A percentile compares a stretch with the other conserved stretches of the same genome.
Conservation (phyloP, 2,113 vertebrate genomes). For the Leucopsar rothschildi region DNA sequence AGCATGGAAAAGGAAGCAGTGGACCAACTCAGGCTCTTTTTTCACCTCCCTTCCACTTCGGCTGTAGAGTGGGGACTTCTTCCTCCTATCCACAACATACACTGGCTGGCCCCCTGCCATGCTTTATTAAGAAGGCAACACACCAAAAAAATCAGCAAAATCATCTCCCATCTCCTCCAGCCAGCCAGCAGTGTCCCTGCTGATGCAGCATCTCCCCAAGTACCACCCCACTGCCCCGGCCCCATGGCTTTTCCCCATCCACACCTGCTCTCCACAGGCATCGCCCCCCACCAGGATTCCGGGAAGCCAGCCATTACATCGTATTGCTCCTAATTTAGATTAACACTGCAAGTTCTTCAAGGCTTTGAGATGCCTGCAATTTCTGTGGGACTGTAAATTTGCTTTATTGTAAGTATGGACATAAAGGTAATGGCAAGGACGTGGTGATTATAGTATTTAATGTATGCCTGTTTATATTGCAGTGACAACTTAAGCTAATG, state of each 20-base stretch:
- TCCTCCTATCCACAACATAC: rapidly evolving
- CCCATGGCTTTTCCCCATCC: rapidly evolving
- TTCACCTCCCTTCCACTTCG: background rate
- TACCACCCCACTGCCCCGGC: background rate
- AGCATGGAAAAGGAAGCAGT: background rate
- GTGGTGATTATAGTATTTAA: background rate
- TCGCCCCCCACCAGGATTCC: background rate
- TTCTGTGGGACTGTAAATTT: background rate
- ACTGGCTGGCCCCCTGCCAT: background rate
- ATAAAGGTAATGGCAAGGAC: background rate
- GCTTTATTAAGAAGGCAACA: background rate
- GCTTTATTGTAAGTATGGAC: background rate
- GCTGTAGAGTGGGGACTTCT: rapidly evolving
- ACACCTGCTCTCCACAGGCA: background rate
- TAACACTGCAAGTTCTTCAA: background rate
- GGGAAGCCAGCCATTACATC: background rate
- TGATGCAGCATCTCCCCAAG: background rate
- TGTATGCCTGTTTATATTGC: slow-evolving; percentile 11
- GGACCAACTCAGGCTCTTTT: background rate
- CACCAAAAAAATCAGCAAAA: background rate
- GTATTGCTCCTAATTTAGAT: background rate
- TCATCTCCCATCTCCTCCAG: background rate
- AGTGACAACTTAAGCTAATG: background rate
- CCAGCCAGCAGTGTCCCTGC: background rate
- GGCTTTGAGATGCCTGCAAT: background rate